Base-by-base conservation (phyloP, 2,888 invertebrate species). In the Chrysolina americana region DNA sequence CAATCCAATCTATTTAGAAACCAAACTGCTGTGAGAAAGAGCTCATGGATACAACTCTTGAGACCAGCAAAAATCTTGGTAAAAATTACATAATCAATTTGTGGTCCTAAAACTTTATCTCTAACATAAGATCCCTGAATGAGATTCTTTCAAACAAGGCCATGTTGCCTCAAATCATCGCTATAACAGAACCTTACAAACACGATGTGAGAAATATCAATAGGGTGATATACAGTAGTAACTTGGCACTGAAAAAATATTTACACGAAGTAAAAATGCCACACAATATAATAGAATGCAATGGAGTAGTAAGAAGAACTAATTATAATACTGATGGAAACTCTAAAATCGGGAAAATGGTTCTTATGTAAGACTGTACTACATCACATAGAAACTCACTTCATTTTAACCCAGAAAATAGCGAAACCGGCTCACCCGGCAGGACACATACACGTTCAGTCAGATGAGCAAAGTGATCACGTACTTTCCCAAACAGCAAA, bases 151-250 rank as follows among this genome's bases (percentile, higher is more conserved):
- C 28, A 23, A n/a, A 48, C 65, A 65, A 65, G 48, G 10, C 28
- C 48, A 65, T 48, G 15, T 48, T 23, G 10, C 44, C 64, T 41
- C 44, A 44, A 41, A 3, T 65, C 65, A 65, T 65, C 48, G 5
- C 13, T 21, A 65, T 65, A 65, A 65, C 65, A n/a, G 65, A 65
- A 47, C 65, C 65, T 23, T 48, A 65, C 15, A 65, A 48, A 65
- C 44, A 65, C 13, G 65, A 65, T 65, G 41, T 65, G 65, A 44
- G 47, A 44, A 47, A 65, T 41, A 65, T 65, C 11, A 44, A 65
- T 13, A 65, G 65, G 65, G 65, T 44, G 17, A 64, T 41, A 41
- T 44, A 59, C 59, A 19, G 21, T 23, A 59, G 59, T 15, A 59
- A 59, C 59, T 59, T 59, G 13, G 11, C 63, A 36, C 63, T 63